phyloP scores from a whole-genome alignment of 2,113 vertebrate genomes.

The Lepidiolamprologus cunningtoni region DNA sequence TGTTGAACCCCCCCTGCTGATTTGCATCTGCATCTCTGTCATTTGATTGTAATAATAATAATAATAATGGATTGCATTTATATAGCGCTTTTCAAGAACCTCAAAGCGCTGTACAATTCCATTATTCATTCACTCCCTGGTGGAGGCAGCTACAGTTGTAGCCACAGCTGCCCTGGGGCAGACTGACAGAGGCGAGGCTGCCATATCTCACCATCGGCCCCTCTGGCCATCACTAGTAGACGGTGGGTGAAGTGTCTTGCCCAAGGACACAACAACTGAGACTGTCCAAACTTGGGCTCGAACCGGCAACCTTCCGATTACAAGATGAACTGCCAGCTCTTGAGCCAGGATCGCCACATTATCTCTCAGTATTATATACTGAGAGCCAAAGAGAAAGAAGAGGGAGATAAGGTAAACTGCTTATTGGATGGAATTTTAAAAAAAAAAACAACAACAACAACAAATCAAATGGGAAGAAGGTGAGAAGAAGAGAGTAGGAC shows the following conservation, averaged over 20 bases:
- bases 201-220: fast-evolving
- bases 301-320: background rate
- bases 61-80: background rate
- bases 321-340: background rate
- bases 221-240: fast-evolving
- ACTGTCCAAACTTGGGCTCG: background rate
- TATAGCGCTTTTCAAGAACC: fast-evolving
- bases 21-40: background rate
- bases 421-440: fast-evolving
- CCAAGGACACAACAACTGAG: fast-evolving
- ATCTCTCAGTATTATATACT: background rate
- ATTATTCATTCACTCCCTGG: background rate
- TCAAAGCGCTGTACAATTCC: background rate
- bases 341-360: fast-evolving
- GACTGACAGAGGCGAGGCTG: background rate
- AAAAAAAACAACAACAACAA: background rate
- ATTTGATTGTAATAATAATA: background rate
- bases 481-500: background rate
- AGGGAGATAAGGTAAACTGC: background rate
- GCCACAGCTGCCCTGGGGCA: background rate
- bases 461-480: background rate
- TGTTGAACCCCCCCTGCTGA: background rate
- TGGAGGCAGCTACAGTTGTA: background rate
- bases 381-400: background rate
- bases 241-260: fast-evolving